Conservation (phyloP, 2,113 vertebrate genomes). For the Crotalus viridis region DNA sequence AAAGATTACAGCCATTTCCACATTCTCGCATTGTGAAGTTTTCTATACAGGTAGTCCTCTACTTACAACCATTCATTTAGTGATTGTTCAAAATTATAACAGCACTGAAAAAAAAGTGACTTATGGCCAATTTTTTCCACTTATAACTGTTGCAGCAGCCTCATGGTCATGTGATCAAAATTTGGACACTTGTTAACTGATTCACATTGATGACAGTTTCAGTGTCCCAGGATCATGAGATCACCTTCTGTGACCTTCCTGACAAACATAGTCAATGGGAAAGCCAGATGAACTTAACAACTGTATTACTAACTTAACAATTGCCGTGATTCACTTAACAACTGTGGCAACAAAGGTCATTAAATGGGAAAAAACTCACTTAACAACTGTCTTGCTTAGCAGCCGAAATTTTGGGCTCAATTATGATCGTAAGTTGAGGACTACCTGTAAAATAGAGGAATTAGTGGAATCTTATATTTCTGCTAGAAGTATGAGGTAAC, state of each 20-base stretch:
- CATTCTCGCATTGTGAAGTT: neutral
- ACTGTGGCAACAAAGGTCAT: neutral
- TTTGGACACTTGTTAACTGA: neutral
- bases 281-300: neutral
- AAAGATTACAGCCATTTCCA: neutral
- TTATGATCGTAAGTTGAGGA: neutral
- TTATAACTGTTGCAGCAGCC: neutral
- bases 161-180: neutral
- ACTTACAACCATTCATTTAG: neutral
- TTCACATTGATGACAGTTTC: neutral
- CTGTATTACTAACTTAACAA: neutral
- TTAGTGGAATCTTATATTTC: neutral
- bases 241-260: neutral
- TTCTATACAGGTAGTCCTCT: neutral
- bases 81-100: neutral
- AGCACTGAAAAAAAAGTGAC: neutral
- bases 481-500: neutral
- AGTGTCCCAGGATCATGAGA: neutral
- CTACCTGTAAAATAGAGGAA: neutral
- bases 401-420: neutral
- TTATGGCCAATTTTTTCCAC: neutral
- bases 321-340: neutral
- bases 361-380: neutral
- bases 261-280: neutral
- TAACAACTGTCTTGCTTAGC: too few relatives aligned